Conservation (phyloP, 2,113 vertebrate genomes). For the Protobothrops mucrosquamatus region DNA sequence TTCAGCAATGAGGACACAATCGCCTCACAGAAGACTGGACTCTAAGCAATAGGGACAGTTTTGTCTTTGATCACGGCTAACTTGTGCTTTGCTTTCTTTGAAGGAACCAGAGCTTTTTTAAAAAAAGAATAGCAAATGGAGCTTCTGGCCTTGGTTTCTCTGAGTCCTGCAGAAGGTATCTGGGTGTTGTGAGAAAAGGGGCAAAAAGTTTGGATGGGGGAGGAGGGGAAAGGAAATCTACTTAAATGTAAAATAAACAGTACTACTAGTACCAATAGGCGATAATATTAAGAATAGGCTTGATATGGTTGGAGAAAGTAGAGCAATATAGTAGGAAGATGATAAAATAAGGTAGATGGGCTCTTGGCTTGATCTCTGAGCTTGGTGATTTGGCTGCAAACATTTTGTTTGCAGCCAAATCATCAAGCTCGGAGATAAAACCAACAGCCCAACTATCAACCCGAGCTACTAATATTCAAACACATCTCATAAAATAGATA, state of each 20-base stretch:
- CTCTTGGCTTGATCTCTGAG: too few relatives aligned
- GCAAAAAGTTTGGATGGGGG: neutral
- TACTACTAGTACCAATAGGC: neutral
- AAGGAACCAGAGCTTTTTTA: neutral
- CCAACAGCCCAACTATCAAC: too few relatives aligned
- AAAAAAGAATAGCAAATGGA: neutral
- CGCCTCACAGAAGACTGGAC: constrained; percentile 34
- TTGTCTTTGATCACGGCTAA: constrained; percentile 33
- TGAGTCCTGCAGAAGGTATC: neutral
- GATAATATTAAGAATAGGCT: too few relatives aligned
- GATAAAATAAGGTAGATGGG: too few relatives aligned
- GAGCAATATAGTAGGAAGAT: too few relatives aligned
- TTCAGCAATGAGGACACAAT: constrained; percentile 34
- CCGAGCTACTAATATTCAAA: too few relatives aligned
- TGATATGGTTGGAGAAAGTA: too few relatives aligned
- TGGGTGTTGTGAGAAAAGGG: neutral
- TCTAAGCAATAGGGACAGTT: constrained; percentile 24
- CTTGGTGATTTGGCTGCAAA: too few relatives aligned
- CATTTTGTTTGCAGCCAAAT: too few relatives aligned
- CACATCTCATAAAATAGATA: too few relatives aligned
- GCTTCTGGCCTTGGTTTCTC: neutral
- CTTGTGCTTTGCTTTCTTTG: neutral
- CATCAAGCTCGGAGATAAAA: too few relatives aligned
- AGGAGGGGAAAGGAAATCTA: neutral
- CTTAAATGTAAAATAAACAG: neutral